Base-by-base conservation (phyloP, 1,140 invertebrate species). In the Bombus terrestris region DNA sequence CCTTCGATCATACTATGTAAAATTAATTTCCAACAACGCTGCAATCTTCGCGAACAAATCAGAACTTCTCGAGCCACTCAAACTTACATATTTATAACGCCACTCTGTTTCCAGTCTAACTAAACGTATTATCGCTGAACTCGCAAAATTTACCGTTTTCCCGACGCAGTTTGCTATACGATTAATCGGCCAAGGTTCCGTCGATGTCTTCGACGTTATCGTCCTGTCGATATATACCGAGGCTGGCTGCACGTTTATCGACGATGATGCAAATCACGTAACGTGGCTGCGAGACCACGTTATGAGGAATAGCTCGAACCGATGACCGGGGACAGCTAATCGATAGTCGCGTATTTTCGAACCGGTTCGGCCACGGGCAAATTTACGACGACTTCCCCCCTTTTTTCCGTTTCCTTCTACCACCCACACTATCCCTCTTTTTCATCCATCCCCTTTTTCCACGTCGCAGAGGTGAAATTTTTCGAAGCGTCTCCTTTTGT, bases 251-350 rank as follows among this genome's bases (percentile, higher is more conserved):
- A 37, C 86, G 77, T 86, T 88, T 79, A 79, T 79, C 71, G 53
- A 68, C 53, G 75, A 81, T 75, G 75, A 92, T 93, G 91, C 89
- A 91, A 93, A 92, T 93, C 91, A 91, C 86, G 91, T 91, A 89
- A 89, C 66, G 64, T 81, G 74, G 85, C 74, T 81, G 74, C 75
- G 83, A 75, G 57, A 71, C 73, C 59, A 28, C 72, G 89, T 89
- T 90, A 89, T 81, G 83, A 84, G 83, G 41, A 79, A 84, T 80
- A 78, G 86, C 62, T 81, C 35, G 57, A 66, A 68, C 47, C 80
- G 87, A 88, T 89, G 80, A 89, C 72, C 88, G 76, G 79, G 77
- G 68, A 83, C 78, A 66, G 72, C 32, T 83, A 86, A 89, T 89
- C 88, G 87, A 89, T 89, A 85, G 59, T n/a, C 53, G 82, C 74